phyloP scores from a whole-genome alignment of 2,113 vertebrate species.

The western clawed frog (Xenopus tropicalis) region UCB_Xtro_10.0 CM004443.2:173172501-173173000 shows the following conservation, averaged over 20 bases:
- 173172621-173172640: slow-evolving; percentile 24
- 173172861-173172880: slow-evolving; percentile 3
- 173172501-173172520: background rate
- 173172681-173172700: slow-evolving; percentile 21
- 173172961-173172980: slow-evolving; percentile 1
- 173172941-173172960: background rate
- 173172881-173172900: slow-evolving; percentile 8
- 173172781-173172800: slow-evolving; percentile 13
- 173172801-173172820: slow-evolving; percentile 18
- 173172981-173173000: slow-evolving; percentile 18
- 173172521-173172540: background rate
- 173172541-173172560: background rate
- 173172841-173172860: slow-evolving; percentile 27
- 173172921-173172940: slow-evolving; percentile 14
- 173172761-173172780: slow-evolving; percentile 34
- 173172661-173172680: slow-evolving; percentile 30
- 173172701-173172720: slow-evolving; percentile 33
- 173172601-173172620: slow-evolving; percentile 32
- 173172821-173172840: background rate
- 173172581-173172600: slow-evolving; percentile 11
- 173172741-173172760: slow-evolving; percentile 27
- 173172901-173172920: slow-evolving; percentile 29
- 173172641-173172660: slow-evolving; percentile 34
- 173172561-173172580: background rate
- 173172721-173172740: slow-evolving; percentile 21